A percentile compares a stretch with the other conserved stretches of the same genome.
These are phyloP conservation scores for Erythrocercus mccallii DNA, from an alignment of 2,113 vertebrate species.

Conservation along the genomic window DNA sequence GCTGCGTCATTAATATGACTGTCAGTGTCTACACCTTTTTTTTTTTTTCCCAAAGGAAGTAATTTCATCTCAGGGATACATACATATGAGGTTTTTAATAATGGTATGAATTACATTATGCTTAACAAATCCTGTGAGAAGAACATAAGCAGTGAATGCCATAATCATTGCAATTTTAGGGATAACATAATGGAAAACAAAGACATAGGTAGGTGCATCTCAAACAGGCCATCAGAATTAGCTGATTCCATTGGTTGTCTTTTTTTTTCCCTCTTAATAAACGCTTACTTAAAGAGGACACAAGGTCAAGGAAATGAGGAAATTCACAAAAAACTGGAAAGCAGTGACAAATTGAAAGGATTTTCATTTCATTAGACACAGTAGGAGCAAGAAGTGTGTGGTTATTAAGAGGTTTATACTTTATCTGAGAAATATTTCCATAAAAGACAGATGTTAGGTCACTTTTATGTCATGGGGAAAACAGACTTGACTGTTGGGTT, in stretches of 20 bases:
- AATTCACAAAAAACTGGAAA: background rate
- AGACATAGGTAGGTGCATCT: background rate
- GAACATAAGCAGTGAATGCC: background rate
- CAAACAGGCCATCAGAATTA: background rate
- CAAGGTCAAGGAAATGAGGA: background rate
- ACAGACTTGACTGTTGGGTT: background rate
- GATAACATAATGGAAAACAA: background rate
- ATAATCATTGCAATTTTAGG: background rate
- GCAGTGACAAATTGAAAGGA: background rate
- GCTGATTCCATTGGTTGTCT: background rate
- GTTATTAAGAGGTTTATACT: background rate
- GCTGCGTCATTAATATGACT: background rate
- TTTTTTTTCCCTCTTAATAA: background rate
- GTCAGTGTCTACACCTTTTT: background rate
- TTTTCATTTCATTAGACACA: background rate
- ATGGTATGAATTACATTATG: background rate
- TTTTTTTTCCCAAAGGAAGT: background rate
- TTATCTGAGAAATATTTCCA: background rate
- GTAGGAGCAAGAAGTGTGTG: background rate
- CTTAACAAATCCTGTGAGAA: background rate
- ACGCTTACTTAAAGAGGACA: background rate
- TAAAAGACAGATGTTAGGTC: background rate
- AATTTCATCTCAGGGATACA: background rate
- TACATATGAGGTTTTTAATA: background rate
- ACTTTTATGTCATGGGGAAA: background rate